These are phyloP conservation scores for Hydraecia micacea DNA, from an alignment of 2,888 invertebrate species.

Conservation along the genomic window DNA sequence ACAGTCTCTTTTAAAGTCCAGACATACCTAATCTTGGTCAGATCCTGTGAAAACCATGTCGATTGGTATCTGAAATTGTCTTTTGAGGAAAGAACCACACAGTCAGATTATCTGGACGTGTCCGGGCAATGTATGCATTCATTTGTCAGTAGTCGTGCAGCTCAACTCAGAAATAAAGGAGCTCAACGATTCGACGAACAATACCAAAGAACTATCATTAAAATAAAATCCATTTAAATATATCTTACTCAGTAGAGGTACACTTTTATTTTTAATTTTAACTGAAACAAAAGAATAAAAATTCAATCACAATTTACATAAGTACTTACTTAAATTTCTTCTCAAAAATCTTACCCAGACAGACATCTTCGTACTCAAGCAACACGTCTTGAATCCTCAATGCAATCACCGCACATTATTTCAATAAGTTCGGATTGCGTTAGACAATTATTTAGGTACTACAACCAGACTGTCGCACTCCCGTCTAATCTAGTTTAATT, in stretches of 20 bases:
- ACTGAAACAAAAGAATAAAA: not conserved
- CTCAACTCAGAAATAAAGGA: too few species aligned
- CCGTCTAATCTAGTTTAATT: constrained; percentile 63
- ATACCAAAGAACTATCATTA: not conserved
- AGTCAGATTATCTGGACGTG: too few species aligned
- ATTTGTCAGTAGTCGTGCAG: too few species aligned
- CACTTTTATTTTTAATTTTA: not conserved
- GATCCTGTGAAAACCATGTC: too few species aligned
- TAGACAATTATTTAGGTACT: constrained; percentile 60
- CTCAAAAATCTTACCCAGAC: constrained; percentile 5
- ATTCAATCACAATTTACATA: not conserved
- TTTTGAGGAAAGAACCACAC: too few species aligned
- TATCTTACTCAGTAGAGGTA: not conserved
- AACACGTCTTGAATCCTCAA: constrained; percentile 47
- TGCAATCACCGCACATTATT: constrained; percentile 60
- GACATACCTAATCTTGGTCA: too few species aligned
- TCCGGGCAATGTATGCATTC: too few species aligned
- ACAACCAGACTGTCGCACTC: constrained; percentile 53
- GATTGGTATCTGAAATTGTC: too few species aligned
- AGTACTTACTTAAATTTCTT: not conserved
- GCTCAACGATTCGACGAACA: too few species aligned
- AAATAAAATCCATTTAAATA: not conserved
- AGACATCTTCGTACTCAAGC: not conserved
- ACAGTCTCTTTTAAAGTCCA: too few species aligned
- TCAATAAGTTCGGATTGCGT: constrained; percentile 52